Percentiles rank a stretch among this genome's conserved stretches.
Evolutionary conservation across 2,888 invertebrate genomes (phyloP).

Genomic region (Syritta pipiens): DNA sequence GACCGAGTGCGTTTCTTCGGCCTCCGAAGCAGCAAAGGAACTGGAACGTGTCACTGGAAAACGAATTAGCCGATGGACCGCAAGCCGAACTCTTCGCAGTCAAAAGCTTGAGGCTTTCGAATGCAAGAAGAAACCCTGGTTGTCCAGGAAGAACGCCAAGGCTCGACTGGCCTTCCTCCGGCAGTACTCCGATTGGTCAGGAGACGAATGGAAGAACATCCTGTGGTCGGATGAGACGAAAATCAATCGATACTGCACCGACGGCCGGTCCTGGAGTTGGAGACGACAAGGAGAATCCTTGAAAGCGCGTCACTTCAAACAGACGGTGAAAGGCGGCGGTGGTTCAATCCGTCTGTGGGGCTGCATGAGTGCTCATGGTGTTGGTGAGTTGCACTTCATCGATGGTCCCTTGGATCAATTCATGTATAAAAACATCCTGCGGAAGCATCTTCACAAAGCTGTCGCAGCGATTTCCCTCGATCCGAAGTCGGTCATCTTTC

Average conservation of each 20-base stretch:
- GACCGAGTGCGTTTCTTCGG: constrained; percentile 37
- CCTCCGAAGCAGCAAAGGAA: constrained; percentile 54
- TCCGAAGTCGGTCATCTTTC: constrained; percentile 16
- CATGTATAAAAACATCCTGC: neutral
- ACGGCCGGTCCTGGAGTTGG: constrained; percentile 60
- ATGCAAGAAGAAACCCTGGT: constrained; percentile 55
- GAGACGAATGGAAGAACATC: constrained; percentile 19
- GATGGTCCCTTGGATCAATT: constrained; percentile 54
- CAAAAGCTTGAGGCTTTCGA: constrained; percentile 43
- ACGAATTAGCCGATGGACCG: constrained; percentile 56
- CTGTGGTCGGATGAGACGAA: constrained; percentile 60
- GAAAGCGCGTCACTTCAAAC: constrained; percentile 48
- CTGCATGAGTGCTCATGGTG: constrained; percentile 53
- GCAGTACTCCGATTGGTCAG: constrained; percentile 30
- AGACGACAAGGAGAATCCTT: constrained; percentile 51
- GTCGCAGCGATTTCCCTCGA: constrained; percentile 14
- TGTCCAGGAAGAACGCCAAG: constrained; percentile 50
- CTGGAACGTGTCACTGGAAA: constrained; percentile 47
- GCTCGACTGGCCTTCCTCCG: constrained; percentile 39
- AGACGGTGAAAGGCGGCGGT: constrained; percentile 46
- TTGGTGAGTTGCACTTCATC: constrained; percentile 42
- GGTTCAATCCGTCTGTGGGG: constrained; percentile 51
- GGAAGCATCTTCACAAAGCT: neutral
- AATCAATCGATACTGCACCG: constrained; percentile 54
- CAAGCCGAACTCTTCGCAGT: constrained; percentile 17